Conservation (phyloP, 2,113 vertebrate genomes). For the Campylomormyrus numenius region DNA sequence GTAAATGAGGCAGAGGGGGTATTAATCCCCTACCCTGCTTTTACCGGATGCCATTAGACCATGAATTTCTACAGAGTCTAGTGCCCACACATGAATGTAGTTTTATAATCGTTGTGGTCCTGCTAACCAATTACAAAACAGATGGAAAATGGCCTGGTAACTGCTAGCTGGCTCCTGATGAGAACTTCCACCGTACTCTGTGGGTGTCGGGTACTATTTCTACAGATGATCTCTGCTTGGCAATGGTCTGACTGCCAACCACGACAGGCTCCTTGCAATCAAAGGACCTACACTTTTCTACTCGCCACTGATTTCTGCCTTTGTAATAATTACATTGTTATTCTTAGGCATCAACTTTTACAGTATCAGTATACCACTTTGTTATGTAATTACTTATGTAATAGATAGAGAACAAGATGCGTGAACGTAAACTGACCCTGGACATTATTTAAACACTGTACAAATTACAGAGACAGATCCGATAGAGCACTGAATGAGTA, state of each 20-base stretch:
- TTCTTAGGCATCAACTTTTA: neutral
- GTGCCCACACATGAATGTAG: neutral
- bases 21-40: neutral
- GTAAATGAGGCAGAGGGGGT: conserved; percentile 6
- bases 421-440: neutral
- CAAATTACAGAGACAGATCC: neutral
- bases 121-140: neutral
- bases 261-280: neutral
- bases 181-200: neutral
- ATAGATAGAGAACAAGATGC: neutral
- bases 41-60: conserved; percentile 8
- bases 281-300: neutral
- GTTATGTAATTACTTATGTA: neutral
- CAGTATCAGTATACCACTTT: neutral
- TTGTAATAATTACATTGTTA: neutral
- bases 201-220: neutral
- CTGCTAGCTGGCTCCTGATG: neutral
- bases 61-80: conserved; percentile 2
- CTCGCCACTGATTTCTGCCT: neutral
- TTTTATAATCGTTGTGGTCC: neutral
- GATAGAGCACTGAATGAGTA: neutral
- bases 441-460: neutral
- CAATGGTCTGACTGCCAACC: neutral
- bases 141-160: neutral
- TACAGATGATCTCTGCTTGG: neutral